Evolutionary conservation across 2,113 vertebrate species (phyloP).

Genomic region (Cromileptes altivelis): DNA sequence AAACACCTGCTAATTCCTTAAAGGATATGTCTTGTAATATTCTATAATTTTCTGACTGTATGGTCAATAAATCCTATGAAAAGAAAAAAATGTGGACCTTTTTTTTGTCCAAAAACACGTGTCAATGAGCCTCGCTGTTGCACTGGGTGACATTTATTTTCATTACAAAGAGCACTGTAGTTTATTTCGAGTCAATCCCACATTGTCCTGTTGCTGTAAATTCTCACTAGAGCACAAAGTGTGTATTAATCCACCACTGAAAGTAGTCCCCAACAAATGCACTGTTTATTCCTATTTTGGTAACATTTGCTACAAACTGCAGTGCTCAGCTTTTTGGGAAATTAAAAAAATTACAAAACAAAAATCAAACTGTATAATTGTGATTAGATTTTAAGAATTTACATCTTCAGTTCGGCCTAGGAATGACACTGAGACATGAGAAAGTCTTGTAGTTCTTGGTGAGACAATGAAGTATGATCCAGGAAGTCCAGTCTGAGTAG

Average conservation of each 20-base stretch:
- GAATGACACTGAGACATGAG: background rate
- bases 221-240: background rate
- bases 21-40: background rate
- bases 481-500: too few relatives aligned
- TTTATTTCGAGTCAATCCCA: background rate
- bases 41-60: background rate
- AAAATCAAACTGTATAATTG: background rate
- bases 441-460: background rate
- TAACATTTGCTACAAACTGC: background rate
- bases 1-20: background rate
- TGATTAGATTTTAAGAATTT: background rate
- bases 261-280: background rate
- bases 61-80: background rate
- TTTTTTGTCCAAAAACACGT: background rate
- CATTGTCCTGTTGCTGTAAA: background rate
- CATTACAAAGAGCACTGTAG: background rate
- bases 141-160: background rate
- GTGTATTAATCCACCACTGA: background rate
- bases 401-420: background rate
- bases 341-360: background rate
- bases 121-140: too few relatives aligned
- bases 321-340: background rate
- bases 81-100: background rate
- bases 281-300: background rate
- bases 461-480: background rate